Percentiles rank a stretch among this genome's conserved stretches.
phyloP scores from a whole-genome alignment of 1,140 invertebrate genomes.

The Lordiphosa stackelbergi region DNA sequence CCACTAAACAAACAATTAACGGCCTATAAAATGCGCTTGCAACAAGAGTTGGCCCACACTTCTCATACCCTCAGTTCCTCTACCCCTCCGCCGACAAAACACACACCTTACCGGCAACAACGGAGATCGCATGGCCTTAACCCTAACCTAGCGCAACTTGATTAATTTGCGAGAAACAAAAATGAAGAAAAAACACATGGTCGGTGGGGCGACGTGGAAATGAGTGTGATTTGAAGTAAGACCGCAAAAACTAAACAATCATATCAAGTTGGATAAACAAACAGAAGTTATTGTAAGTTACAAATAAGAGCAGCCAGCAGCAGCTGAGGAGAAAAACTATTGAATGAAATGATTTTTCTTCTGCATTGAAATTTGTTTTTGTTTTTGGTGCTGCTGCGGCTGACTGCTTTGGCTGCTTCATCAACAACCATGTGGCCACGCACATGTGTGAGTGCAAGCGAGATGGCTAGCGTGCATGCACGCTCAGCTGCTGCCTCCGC shows the following conservation, averaged over 20 bases:
- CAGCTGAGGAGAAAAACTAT: slow-evolving; percentile 15
- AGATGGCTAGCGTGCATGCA: slow-evolving; percentile 31
- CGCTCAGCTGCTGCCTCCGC: slow-evolving; percentile 32
- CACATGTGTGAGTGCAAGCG: slow-evolving; percentile 18
- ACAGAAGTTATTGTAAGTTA: too few species aligned
- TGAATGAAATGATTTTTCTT: slow-evolving; percentile 8
- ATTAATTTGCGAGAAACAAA: background rate
- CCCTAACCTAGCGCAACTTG: slow-evolving; percentile 66
- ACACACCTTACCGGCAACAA: too few species aligned
- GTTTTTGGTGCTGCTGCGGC: slow-evolving; percentile 8
- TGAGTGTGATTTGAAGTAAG: too few species aligned
- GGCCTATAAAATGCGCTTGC: too few species aligned
- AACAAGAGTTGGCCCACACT: too few species aligned
- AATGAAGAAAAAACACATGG: slow-evolving; percentile 8
- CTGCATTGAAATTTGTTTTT: slow-evolving; percentile 26
- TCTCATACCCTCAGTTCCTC: too few species aligned
- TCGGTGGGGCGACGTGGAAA: too few species aligned
- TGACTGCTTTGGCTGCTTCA: background rate
- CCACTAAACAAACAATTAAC: too few species aligned
- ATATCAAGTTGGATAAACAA: too few species aligned
- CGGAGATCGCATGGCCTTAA: slow-evolving; percentile 54
- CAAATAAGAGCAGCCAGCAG: background rate
- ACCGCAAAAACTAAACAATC: too few species aligned
- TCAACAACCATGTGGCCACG: slow-evolving; percentile 34
- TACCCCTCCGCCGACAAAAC: too few species aligned